Conservation (phyloP, 1,140 invertebrate genomes). For the Harlomillsia oculata region DNA sequence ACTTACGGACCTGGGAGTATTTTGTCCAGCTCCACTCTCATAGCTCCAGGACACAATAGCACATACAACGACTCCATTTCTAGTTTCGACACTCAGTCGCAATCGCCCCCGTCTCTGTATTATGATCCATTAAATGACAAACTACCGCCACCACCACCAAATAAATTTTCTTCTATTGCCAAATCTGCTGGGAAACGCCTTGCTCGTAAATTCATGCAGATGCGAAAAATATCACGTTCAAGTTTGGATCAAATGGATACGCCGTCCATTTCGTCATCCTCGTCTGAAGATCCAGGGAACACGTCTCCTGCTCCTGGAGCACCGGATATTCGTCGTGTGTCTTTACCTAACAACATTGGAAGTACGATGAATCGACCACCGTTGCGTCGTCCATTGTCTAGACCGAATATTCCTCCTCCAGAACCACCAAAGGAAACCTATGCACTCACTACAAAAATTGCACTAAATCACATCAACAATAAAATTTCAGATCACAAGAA, state of each 20-base stretch:
- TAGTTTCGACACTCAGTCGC: not conserved
- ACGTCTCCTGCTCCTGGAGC: too few species aligned
- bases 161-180: slow-evolving; percentile 31
- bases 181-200: slow-evolving; percentile 31
- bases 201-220: slow-evolving; percentile 25
- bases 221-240: slow-evolving; percentile 20
- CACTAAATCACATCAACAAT: slow-evolving; percentile 11
- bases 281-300: too few species aligned
- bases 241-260: slow-evolving; percentile 11
- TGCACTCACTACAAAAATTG: not conserved
- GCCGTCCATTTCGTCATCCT: not conserved
- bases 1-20: not conserved
- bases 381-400: slow-evolving; percentile 5
- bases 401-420: slow-evolving; percentile 30
- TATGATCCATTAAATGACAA: slow-evolving; percentile 13
- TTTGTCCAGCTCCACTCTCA: not conserved
- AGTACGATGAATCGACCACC: not conserved
- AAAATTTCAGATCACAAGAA: not conserved
- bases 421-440: slow-evolving; percentile 18
- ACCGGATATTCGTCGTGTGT: too few species aligned
- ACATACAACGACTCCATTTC: slow-evolving; percentile 10
- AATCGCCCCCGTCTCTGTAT: not conserved
- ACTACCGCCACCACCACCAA: slow-evolving; percentile 21
- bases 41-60: too few species aligned
- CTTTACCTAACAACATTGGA: too few species aligned